Evolutionary conservation across 1,140 invertebrate genomes (phyloP), one percentile per base, ranked within the genome.

Genomic region (Neodiprion virginianus): DNA sequence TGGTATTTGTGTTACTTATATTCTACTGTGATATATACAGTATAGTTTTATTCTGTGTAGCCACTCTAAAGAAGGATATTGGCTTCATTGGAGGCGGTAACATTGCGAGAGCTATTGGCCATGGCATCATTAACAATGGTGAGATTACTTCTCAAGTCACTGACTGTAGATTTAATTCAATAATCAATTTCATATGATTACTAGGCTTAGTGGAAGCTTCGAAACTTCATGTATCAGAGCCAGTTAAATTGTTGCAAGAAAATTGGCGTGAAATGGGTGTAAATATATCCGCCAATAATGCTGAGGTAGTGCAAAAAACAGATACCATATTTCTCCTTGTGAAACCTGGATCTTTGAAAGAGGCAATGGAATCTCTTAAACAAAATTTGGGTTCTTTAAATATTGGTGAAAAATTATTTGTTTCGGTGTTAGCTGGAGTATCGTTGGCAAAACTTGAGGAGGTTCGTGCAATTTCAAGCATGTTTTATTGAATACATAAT

Each of bases 381-480:
- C 66, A 80, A 76, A 76, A 86, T 87, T 28, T 83, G 78, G 7
- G 74, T 3, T 14, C n/a, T 69, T 8, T 28, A 21, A 28, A 89
- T 85, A 86, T 87, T 75, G 87, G 87, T 89, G 88, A 92, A 88
- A 40, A 40, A 40, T 73, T 96, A 81, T 90, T 94, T 83, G 88
- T 94, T 47, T 94, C 93, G 8, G 93, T 97, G 78, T 90, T 96
- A 79, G 94, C 93, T 72, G 96, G 96, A n/a, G 91, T 95, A 53
- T 91, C 89, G 23, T 83, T 96, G 28, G 83, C 90, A 65, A 88
- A 89, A 17, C 87, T 97, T 73, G 91, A 94, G 85, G 87, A 93
- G 85, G 94, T 94, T 83, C n/a, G 82, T 40, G 28, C 28, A 40
- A 40, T 40, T 40, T 40, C 28, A 40, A 40, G 1, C 5, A 40